phyloP scores from a whole-genome alignment of 2,113 vertebrate genomes.

The Oenanthe melanoleuca region DNA sequence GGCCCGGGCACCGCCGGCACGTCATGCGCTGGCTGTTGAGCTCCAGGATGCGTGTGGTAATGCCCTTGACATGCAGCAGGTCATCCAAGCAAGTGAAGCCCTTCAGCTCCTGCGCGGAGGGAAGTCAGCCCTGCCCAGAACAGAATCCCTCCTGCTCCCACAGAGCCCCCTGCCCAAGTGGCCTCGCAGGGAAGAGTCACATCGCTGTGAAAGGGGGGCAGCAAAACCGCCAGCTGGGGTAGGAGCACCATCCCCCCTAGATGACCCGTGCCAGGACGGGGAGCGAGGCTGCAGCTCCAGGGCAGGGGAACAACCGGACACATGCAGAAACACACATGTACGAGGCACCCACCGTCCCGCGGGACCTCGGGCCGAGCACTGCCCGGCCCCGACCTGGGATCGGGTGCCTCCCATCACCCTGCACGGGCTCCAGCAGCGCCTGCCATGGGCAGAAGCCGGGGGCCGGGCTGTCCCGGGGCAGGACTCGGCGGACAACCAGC shows the following conservation, averaged over 20 bases:
- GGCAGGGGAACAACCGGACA: too few species aligned
- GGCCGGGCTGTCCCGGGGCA: not conserved
- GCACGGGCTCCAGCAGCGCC: too few species aligned
- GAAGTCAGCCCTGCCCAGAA: not conserved
- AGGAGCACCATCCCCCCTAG: not conserved
- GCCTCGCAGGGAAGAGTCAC: not conserved
- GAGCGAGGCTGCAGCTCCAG: not conserved
- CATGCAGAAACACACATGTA: rapidly evolving
- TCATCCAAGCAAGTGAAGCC: conserved; percentile 63
- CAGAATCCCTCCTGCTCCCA: not conserved
- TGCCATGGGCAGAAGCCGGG: not conserved
- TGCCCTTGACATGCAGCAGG: conserved; percentile 64
- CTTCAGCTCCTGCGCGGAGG: conserved; percentile 41
- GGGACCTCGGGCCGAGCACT: too few species aligned
- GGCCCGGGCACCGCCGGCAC: not conserved
- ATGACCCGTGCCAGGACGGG: not conserved
- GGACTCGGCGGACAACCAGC: not conserved
- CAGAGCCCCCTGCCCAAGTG: not conserved
- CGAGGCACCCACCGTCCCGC: rapidly evolving
- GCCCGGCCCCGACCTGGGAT: not conserved
- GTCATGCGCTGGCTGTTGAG: conserved; percentile 62
- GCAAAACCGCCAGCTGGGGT: not conserved
- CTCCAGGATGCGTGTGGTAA: conserved; percentile 63
- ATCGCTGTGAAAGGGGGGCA: not conserved
- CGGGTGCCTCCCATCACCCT: not conserved